These are phyloP conservation scores for Kradibia gibbosae DNA, from an alignment of 1,140 invertebrate species.

Conservation along the genomic window DNA sequence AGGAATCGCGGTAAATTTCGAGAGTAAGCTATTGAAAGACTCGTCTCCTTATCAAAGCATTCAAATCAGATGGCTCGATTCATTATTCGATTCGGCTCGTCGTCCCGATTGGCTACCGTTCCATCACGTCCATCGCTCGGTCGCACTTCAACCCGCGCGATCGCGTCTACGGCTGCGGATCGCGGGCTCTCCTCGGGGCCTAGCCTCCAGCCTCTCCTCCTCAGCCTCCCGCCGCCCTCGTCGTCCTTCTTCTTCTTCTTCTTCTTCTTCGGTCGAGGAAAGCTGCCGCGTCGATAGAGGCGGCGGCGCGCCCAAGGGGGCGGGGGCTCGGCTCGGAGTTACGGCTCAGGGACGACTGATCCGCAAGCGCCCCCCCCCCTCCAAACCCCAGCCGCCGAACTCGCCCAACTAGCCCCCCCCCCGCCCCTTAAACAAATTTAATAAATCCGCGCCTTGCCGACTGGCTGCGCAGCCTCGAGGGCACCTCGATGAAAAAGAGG, in stretches of 20 bases:
- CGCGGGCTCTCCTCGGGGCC: too few species aligned
- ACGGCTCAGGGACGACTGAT: too few species aligned
- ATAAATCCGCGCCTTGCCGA: constrained; percentile 70
- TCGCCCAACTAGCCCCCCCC: constrained; percentile 50
- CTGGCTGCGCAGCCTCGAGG: constrained; percentile 55
- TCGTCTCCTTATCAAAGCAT: too few species aligned
- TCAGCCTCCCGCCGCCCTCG: too few species aligned
- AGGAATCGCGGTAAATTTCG: too few species aligned
- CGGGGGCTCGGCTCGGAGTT: background rate
- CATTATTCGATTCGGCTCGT: constrained; percentile 17
- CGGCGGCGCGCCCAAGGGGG: background rate
- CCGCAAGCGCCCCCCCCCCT: too few species aligned
- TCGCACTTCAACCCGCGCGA: too few species aligned
- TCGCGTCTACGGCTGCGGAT: background rate
- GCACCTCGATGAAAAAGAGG: too few species aligned
- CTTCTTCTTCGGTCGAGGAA: background rate
- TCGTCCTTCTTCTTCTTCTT: background rate
- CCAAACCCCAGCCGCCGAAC: too few species aligned
- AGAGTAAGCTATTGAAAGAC: too few species aligned
- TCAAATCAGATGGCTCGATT: constrained; percentile 51
- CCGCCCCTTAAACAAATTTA: constrained; percentile 70
- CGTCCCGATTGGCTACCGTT: background rate
- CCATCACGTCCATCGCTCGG: background rate
- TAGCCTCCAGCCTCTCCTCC: background rate
- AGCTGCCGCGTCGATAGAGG: background rate